Evolutionary conservation across 2,797 vertebrate genomes (phyloP), one percentile per base, ranked within the genome.

Genomic region (Spinus pinus): DNA sequence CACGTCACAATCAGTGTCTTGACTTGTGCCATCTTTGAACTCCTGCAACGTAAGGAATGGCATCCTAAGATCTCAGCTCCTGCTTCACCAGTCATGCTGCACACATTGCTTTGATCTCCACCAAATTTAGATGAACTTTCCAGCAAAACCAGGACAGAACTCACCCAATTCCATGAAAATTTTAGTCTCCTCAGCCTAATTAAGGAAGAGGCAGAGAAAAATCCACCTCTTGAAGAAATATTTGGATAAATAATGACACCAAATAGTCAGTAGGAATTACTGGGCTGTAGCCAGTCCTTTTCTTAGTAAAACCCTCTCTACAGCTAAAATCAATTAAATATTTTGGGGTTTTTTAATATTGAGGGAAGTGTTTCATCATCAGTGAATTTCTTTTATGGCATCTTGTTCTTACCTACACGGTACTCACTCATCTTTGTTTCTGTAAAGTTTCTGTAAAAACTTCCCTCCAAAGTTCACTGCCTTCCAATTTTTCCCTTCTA

Each of bases 111-210:
- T 57, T 84, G 67, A 72, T 35, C 47, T 86, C 73, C 60, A 28
- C 44, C 56, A 72, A 81, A 90, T 91, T 88, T 94, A 88, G 39
- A 33, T 57, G 70, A 86, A 41, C 64, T 90, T 88, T 90, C 33
- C 50, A 86, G n/a, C 9, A 79, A 92, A 83, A 81, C 25, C 58
- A 84, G 44, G 47, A 66, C 56, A 78, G 22, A 92, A 88, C n/a
- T 5, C 39, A 72, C 39, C 12, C 73, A 81, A 46, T 0, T 33
- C 30, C 57, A 78, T 10, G 42, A n/a, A 67, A 64, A 57, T 17
- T 83, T 83, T 41, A 51, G 25, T 54, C 25, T 86, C 79, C 47
- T 50, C 54, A 58, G 27, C 3, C 7, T 47, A 49, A 56, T 78
- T 91, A 81, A 69, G 27, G 30, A 61, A 44, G 20, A 70, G 8